Conservation (phyloP, 2,113 vertebrate species). For the Phasianus colchicus region DNA sequence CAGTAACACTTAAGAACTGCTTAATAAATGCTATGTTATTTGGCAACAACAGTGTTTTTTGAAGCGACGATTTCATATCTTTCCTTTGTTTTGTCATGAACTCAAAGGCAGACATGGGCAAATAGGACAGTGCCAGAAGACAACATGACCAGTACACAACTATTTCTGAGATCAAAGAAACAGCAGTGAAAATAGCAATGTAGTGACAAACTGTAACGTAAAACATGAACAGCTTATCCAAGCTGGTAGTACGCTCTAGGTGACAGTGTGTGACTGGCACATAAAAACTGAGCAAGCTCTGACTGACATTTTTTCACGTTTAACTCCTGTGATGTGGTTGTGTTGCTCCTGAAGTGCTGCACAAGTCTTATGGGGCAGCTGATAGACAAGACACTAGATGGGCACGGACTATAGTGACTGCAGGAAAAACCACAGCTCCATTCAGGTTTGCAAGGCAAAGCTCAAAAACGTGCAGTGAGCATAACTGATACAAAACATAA, state of each 20-base stretch:
- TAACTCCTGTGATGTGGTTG: neutral
- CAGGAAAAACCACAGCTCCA: neutral
- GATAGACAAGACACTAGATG: neutral
- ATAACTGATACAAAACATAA: neutral
- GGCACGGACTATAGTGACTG: neutral
- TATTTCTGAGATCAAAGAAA: slow-evolving; percentile 43
- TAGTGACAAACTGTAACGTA: slow-evolving; percentile 13
- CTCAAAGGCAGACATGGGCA: neutral
- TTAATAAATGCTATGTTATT: slow-evolving; percentile 6
- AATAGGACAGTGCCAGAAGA: slow-evolving; percentile 30
- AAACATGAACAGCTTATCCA: neutral
- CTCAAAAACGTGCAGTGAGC: neutral
- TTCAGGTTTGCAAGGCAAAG: neutral
- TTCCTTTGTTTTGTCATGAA: neutral
- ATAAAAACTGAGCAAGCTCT: neutral
- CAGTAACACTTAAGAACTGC: neutral
- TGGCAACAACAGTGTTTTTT: slow-evolving; percentile 11
- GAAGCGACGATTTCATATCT: slow-evolving; percentile 6
- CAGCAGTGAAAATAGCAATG: slow-evolving; percentile 32
- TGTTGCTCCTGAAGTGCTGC: neutral
- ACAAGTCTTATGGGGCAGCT: neutral
- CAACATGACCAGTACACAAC: neutral
- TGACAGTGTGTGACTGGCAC: neutral
- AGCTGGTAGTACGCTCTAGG: neutral
- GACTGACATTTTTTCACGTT: neutral